Evolutionary conservation across 2,797 vertebrate species (phyloP), one percentile per base, ranked within the genome.

Genomic region (Fringilla coelebs): DNA sequence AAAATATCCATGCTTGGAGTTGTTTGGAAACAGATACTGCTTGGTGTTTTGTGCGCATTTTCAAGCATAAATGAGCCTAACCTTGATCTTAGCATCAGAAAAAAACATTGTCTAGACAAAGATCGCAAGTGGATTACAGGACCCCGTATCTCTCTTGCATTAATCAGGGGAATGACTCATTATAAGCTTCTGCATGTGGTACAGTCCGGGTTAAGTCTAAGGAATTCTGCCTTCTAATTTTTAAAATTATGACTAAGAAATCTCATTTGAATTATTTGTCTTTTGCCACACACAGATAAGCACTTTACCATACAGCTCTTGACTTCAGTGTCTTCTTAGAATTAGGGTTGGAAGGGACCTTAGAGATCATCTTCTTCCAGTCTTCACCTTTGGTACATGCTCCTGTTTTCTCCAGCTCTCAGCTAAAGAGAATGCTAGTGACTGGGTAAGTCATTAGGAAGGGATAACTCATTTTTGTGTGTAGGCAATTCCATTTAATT

Each of bases 371-470:
- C 52, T 66, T 81, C 72, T 80, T 71, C 43, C 73, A 79, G 52
- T 51, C 85, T 70, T 88, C 74, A 34, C 52, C 67, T 93, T 92
- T 93, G 91, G 24, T 88, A 40, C 48, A 16, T 5, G 89, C 51
- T 94, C 63, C 57, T 74, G 71, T 82, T 95, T 87, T 65, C 80
- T 90, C 40, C 91, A 90, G 0, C 66, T 78, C 40, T 85, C 89
- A 68, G 26, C 82, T 85, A 54, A 90, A 86, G 74, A 77, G 57
- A 82, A 22, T 76, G 34, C 66, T 94, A 79, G 57, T 77, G 77
- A 77, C 89, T 73, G 74, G 93, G 91, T 97, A 96, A 95, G 91
- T 96, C 65, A 22, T 85, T 92, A 93, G 91, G 65, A 87, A 87
- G 29, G 65, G 61, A 38, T 74, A 95, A 68, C 36, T 93, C 26